phyloP scores from a whole-genome alignment of 2,888 invertebrate species.

The Athalia rosae region DNA sequence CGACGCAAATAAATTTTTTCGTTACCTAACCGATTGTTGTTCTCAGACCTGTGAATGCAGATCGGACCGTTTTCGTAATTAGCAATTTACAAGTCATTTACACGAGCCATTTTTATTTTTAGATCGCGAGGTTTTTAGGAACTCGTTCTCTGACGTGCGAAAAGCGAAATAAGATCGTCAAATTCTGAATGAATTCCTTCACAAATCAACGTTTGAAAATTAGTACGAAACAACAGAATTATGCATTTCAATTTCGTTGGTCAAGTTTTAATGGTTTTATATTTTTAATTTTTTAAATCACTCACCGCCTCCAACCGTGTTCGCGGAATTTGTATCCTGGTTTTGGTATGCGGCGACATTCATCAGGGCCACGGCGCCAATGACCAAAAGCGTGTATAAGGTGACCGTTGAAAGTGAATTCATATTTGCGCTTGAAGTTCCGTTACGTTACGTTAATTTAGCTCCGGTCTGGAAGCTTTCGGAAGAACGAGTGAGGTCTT shows the following conservation, averaged over 20 bases:
- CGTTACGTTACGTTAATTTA: neutral
- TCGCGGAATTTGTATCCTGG: neutral
- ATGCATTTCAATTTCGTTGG: too few relatives aligned
- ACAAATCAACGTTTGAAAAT: neutral
- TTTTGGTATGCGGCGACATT: conserved; percentile 8
- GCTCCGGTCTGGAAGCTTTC: conserved; percentile 36
- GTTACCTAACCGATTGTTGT: conserved; percentile 1
- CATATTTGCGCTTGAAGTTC: conserved; percentile 1
- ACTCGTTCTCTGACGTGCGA: neutral
- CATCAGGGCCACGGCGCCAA: conserved; percentile 7
- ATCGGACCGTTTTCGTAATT: neutral
- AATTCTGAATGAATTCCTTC: neutral
- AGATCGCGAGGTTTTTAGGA: neutral
- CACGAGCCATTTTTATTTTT: conserved; percentile 5
- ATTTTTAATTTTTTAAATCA: neutral
- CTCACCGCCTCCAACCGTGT: conserved; percentile 5
- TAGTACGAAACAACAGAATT: too few relatives aligned
- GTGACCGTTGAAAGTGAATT: conserved; percentile 18
- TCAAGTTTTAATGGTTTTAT: too few relatives aligned
- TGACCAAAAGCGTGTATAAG: conserved; percentile 12
- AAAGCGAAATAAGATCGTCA: neutral
- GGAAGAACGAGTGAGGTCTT: conserved; percentile 36
- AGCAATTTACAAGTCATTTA: neutral
- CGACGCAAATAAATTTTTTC: conserved; percentile 13
- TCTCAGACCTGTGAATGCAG: neutral